Conservation (phyloP, 2,797 vertebrate genomes). For the Sebastes hubbsi region DNA sequence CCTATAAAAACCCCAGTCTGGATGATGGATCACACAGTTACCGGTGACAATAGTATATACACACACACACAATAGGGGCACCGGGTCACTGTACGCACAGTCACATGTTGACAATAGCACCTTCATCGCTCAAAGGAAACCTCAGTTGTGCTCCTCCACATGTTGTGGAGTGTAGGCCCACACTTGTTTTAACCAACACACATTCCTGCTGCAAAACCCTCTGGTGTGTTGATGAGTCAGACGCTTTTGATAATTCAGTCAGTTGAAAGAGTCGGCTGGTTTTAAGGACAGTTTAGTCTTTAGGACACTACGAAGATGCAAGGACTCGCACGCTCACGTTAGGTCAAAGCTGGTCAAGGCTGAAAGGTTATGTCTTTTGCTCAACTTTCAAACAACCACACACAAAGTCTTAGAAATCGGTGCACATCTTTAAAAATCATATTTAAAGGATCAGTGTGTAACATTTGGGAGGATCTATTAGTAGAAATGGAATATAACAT, state of each 20-base stretch:
- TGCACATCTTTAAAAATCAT: background rate
- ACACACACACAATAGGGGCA: conserved; percentile 23
- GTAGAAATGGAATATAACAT: no score
- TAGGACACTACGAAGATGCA: conserved; percentile 4
- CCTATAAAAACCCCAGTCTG: conserved; percentile 23
- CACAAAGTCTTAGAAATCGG: background rate
- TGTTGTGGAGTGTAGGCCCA: conserved; percentile 28
- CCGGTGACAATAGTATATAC: conserved; percentile 34
- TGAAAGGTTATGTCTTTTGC: conserved; percentile 6
- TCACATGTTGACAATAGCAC: conserved; percentile 28
- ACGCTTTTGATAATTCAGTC: conserved; percentile 42
- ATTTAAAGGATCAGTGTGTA: background rate
- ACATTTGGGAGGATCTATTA: no score
- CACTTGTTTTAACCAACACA: conserved; percentile 19
- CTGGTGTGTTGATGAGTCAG: conserved; percentile 52
- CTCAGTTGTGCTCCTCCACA: conserved; percentile 31
- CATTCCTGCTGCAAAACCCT: conserved; percentile 35
- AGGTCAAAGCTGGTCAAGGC: background rate
- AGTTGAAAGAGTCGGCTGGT: conserved; percentile 17
- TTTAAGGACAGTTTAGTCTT: conserved; percentile 45
- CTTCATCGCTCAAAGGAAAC: conserved; percentile 26
- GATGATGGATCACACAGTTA: conserved; percentile 70
- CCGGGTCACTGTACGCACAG: conserved; percentile 9
- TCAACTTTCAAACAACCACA: conserved; percentile 6
- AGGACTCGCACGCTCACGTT: background rate